These are phyloP conservation scores for Euwallacea fornicatus DNA, from an alignment of 1,140 invertebrate species.

Conservation along the genomic window DNA sequence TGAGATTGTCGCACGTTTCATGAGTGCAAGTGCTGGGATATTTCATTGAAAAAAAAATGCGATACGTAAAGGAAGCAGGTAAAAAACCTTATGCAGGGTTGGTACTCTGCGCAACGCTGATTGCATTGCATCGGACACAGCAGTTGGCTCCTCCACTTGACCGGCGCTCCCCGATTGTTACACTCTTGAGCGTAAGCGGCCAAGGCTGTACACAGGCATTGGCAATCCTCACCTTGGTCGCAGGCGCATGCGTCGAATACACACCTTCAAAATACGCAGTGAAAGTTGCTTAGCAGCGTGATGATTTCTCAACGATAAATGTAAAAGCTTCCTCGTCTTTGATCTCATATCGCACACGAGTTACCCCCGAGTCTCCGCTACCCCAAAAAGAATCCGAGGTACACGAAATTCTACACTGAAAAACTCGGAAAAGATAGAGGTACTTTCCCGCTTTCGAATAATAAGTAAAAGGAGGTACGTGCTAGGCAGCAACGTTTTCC, in stretches of 20 bases:
- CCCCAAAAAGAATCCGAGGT: too few species aligned
- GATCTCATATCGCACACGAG: too few species aligned
- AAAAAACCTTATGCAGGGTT: constrained; percentile 61
- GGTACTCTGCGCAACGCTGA: constrained; percentile 74
- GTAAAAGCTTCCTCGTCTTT: too few species aligned
- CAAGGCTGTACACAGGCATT: constrained; percentile 85
- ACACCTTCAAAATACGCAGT: constrained; percentile 60
- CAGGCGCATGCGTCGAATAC: constrained; percentile 84
- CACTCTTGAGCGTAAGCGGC: constrained; percentile 85
- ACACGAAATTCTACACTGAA: too few species aligned
- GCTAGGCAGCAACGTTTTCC: too few species aligned
- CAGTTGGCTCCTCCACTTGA: constrained; percentile 79
- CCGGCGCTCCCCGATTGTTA: constrained; percentile 66
- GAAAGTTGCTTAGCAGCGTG: not conserved
- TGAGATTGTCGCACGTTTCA: constrained; percentile 81
- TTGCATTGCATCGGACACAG: constrained; percentile 89
- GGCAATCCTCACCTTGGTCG: constrained; percentile 85
- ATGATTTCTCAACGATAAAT: too few species aligned
- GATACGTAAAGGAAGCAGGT: not conserved
- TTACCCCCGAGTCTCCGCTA: too few species aligned
- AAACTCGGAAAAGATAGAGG: too few species aligned
- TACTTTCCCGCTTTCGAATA: too few species aligned
- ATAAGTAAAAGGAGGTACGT: too few species aligned
- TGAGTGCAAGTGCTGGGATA: constrained; percentile 73
- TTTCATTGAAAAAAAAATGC: too few species aligned